These are phyloP conservation scores for Bombyx mandarina DNA, from an alignment of 1,140 invertebrate genomes.

Conservation along the genomic window DNA sequence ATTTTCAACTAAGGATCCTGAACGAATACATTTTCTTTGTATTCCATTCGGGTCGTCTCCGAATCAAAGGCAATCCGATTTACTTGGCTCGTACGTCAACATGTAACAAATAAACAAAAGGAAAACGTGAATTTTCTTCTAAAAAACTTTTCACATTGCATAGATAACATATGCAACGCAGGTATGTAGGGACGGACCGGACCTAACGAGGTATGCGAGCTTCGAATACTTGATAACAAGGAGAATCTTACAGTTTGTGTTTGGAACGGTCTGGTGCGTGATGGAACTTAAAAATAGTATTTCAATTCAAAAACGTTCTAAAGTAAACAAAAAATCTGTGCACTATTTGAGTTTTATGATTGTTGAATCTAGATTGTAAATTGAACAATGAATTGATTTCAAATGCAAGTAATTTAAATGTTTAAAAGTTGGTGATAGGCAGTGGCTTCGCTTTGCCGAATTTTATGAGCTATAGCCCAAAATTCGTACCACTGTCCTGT, in stretches of 20 bases:
- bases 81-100: constrained; percentile 45
- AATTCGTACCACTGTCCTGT: too few species aligned
- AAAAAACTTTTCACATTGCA: constrained; percentile 33
- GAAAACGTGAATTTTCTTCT: constrained; percentile 50
- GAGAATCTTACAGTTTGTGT: constrained; percentile 37
- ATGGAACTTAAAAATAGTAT: not conserved
- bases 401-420: too few species aligned
- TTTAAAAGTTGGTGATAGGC: too few species aligned
- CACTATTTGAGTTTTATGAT: too few species aligned
- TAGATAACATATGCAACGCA: constrained; percentile 63
- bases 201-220: constrained; percentile 56
- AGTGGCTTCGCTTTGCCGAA: too few species aligned
- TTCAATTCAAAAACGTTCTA: too few species aligned
- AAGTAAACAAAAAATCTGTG: too few species aligned
- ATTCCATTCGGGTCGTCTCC: constrained; percentile 36
- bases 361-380: not conserved
- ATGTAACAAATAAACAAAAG: constrained; percentile 60
- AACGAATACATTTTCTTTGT: constrained; percentile 26
- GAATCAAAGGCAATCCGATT: constrained; percentile 66
- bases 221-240: constrained; percentile 54
- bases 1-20: constrained; percentile 1
- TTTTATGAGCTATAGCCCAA: too few species aligned
- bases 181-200: constrained; percentile 37
- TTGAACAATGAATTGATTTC: too few species aligned
- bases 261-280: constrained; percentile 1